Evolutionary conservation across 2,113 vertebrate genomes (phyloP), one percentile per base, ranked within the genome.

Genomic region (Sapajus apella): DNA sequence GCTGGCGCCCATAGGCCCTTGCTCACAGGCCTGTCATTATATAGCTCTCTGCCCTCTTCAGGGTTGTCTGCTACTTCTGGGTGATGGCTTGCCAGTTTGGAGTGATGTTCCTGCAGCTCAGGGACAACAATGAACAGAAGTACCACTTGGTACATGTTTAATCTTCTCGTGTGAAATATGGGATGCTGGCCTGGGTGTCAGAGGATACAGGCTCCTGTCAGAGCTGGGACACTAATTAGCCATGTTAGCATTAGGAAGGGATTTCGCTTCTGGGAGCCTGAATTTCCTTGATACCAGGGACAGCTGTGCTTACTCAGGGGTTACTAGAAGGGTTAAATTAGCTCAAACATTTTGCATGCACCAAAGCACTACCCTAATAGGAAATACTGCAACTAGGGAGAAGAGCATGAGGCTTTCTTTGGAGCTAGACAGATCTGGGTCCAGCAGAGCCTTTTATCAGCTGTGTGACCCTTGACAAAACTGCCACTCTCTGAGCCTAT

Each of bases 31-130:
- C 87, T 56, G 70, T 21, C 43, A 43, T 75, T 1, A 87, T 2
- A 7, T 10, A 76, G 85, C 93, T 64, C 66, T 86, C 72, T 94
- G 86, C 66, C 66, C 40, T 68, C 45, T n/a, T 66, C n/a, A 27
- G 90, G 45, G 27, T 18, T 45, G 70, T 21, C 87, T 75, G 68
- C 35, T 27, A n/a, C 61, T 87, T 96, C 73, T 2, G 6, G 40
- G 76, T 55, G 55, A 43, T 5, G 17, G 93, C 47, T 23, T 81
- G 55, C 23, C 81, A 21, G 2, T 40, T 10, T 35, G 18, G 80
- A 64, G 50, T 50, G n/a, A 70, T 37, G 70, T 58, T 84, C 52
- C 64, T 21, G 8, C 21, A 52, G 73, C 6, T 20, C 56, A 18
- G 84, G 35, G 73, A 76, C 90, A 84, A 27, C n/a, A 25, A 50